These are phyloP conservation scores for Xenops minutus DNA, from an alignment of 2,797 vertebrate genomes.

Conservation along the genomic window DNA sequence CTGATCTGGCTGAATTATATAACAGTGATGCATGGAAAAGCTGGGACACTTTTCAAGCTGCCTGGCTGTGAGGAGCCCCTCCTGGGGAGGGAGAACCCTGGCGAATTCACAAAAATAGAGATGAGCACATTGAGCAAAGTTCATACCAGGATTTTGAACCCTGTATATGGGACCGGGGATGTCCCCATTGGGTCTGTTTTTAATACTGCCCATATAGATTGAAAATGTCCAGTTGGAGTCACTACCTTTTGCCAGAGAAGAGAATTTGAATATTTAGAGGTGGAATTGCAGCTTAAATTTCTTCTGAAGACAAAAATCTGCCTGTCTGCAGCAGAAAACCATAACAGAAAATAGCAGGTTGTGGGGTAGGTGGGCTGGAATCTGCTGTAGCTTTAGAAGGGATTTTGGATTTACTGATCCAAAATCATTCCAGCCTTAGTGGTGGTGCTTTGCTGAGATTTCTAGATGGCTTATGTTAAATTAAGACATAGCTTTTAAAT, in stretches of 20 bases:
- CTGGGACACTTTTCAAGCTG: neutral
- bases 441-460: neutral
- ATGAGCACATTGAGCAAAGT: neutral
- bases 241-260: neutral
- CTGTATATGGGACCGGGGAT: neutral
- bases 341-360: neutral
- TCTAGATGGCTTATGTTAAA: neutral
- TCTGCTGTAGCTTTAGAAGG: neutral
- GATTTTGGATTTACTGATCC: neutral
- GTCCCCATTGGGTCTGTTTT: neutral
- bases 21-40: neutral
- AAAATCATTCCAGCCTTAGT: neutral
- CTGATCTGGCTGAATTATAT: neutral
- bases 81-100: neutral
- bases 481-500: conserved; percentile 22
- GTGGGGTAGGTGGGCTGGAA: neutral
- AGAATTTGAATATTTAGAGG: neutral
- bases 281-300: neutral
- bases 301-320: neutral
- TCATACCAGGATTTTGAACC: neutral
- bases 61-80: neutral
- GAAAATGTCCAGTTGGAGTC: neutral
- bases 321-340: neutral
- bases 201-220: neutral
- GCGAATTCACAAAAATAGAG: neutral